Evolutionary conservation across 2,113 vertebrate genomes (phyloP).

Genomic region (Ammodytes dubius): DNA sequence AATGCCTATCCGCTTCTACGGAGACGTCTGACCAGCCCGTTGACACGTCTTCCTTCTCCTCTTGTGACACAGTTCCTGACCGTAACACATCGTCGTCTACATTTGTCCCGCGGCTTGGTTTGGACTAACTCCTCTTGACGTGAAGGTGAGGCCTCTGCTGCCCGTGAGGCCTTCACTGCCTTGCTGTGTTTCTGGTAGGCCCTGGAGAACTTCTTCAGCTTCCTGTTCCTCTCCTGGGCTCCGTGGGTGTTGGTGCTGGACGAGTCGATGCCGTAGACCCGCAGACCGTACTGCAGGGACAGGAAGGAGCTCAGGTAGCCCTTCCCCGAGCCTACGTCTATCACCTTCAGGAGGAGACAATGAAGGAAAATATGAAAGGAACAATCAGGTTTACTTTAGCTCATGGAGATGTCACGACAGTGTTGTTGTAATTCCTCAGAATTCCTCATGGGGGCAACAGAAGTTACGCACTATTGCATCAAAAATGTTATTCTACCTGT

Average conservation of each 20-base stretch:
- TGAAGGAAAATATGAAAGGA: neutral
- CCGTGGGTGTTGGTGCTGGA: constrained; percentile 92
- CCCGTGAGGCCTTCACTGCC: neutral
- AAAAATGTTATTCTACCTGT: constrained; percentile 83
- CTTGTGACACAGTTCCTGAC: neutral
- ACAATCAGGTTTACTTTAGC: neutral
- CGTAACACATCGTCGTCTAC: neutral
- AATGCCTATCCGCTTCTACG: neutral
- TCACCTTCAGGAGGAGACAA: constrained; percentile 85
- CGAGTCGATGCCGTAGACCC: constrained; percentile 96
- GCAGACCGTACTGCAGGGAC: constrained; percentile 91
- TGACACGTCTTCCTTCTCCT: constrained; percentile 27
- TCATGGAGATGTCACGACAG: no score
- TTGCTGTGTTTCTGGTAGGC: constrained; percentile 81
- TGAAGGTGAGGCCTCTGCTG: neutral
- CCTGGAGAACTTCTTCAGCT: constrained; percentile 94
- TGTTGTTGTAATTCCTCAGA: no score
- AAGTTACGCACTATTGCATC: neutral
- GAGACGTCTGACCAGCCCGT: constrained; percentile 19
- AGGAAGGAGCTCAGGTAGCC: constrained; percentile 97
- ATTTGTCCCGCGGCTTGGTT: neutral
- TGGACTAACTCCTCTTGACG: constrained; percentile 9
- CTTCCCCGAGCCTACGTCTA: constrained; percentile 97
- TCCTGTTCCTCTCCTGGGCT: constrained; percentile 94
- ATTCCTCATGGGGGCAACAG: no score